A percentile compares a stretch with the other conserved stretches of the same genome.
Conservation (phyloP, 2,797 vertebrate genomes). For the Mastacembelus armatus region DNA sequence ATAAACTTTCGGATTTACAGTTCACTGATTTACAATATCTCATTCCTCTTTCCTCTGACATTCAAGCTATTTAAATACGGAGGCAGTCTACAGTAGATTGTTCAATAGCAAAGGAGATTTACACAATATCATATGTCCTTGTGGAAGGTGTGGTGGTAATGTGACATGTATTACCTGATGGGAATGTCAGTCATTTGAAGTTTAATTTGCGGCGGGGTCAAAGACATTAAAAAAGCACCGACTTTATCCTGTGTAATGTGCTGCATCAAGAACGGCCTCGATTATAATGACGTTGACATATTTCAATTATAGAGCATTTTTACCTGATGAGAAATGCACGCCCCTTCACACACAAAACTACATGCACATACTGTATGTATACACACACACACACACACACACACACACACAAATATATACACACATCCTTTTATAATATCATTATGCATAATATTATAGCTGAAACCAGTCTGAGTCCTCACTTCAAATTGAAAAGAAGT, state of each 20-base stretch:
- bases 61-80: slow-evolving; percentile 26
- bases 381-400: neutral
- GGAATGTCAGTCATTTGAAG: slow-evolving; percentile 4
- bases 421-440: neutral
- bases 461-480: neutral
- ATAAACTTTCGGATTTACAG: slow-evolving; percentile 29
- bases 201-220: slow-evolving; percentile 6
- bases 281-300: slow-evolving; percentile 10
- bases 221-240: neutral
- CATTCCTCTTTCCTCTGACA: slow-evolving; percentile 24
- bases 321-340: slow-evolving; percentile 1
- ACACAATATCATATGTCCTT: slow-evolving; percentile 7
- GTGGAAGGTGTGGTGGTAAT: slow-evolving; percentile 15
- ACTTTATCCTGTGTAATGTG: neutral
- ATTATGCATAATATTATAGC: neutral
- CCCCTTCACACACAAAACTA: no score
- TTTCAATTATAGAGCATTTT: neutral
- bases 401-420: neutral
- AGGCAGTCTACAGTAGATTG: neutral
- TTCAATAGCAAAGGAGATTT: neutral
- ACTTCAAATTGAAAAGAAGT: no score
- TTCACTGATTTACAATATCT: slow-evolving; percentile 14
- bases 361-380: neutral
- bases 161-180: slow-evolving; percentile 8
- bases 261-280: neutral